phyloP scores from a whole-genome alignment of 2,113 vertebrate genomes.

The Mixornis gularis region DNA sequence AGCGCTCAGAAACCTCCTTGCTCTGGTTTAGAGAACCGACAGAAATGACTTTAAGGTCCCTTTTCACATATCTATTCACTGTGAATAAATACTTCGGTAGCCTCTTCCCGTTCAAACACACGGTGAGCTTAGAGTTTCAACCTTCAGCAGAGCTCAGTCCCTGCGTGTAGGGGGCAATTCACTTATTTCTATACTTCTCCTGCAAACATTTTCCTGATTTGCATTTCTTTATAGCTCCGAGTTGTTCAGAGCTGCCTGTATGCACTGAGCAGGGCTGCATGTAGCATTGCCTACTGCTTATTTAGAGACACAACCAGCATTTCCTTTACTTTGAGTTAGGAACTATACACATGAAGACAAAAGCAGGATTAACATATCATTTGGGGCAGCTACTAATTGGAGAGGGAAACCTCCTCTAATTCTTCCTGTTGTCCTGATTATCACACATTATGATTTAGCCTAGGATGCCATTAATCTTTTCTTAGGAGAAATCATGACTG shows the following conservation, averaged over 20 bases:
- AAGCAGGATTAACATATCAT: not conserved
- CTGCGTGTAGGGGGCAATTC: not conserved
- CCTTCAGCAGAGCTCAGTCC: not conserved
- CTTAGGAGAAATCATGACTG: not conserved
- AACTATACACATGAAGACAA: not conserved
- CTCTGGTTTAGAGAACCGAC: not conserved
- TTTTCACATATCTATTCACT: not conserved
- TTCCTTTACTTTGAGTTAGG: not conserved
- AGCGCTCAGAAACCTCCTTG: not conserved
- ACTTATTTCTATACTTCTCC: not conserved
- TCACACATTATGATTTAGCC: not conserved
- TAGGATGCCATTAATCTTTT: not conserved
- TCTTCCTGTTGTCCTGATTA: not conserved
- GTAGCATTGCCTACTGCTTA: not conserved
- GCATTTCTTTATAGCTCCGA: not conserved
- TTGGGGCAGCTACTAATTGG: not conserved
- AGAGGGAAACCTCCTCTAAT: not conserved
- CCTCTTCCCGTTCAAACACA: not conserved
- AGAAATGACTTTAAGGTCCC: not conserved
- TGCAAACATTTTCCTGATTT: not conserved
- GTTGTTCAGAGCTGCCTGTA: not conserved
- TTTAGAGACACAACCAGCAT: not conserved
- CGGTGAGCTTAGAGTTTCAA: not conserved
- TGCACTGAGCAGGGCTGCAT: not conserved
- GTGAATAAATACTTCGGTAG: conserved; percentile 1